Percentiles rank a stretch among this genome's conserved stretches.
Evolutionary conservation across 2,113 vertebrate species (phyloP).

Genomic region (Gobio gobio): DNA sequence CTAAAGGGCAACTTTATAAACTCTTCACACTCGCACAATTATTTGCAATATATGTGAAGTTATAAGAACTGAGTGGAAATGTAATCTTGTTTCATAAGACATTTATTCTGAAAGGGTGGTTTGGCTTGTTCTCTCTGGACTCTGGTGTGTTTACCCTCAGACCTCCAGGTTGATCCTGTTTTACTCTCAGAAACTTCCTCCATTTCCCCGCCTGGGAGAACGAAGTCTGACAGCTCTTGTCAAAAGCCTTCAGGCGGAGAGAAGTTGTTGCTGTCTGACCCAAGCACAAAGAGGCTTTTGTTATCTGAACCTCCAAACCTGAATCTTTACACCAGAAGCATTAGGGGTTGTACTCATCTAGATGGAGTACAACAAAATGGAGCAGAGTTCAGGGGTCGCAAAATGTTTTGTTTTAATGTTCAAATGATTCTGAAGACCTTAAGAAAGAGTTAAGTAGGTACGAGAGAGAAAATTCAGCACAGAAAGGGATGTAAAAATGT

Average conservation of each 20-base stretch:
- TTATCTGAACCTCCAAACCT: neutral
- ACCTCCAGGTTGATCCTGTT: slow-evolving; percentile 41
- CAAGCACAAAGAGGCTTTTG: slow-evolving; percentile 20
- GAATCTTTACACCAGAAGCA: slow-evolving; percentile 1
- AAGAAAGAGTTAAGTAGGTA: neutral
- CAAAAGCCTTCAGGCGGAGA: neutral
- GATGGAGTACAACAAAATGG: neutral
- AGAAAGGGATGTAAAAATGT: neutral
- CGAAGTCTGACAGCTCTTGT: slow-evolving; percentile 33
- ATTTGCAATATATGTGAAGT: neutral
- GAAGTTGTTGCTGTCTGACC: neutral
- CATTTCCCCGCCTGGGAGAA: slow-evolving; percentile 24
- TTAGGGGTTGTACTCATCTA: neutral
- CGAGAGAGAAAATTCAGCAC: neutral
- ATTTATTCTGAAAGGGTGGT: neutral
- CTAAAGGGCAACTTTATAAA: neutral
- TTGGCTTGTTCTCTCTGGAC: neutral
- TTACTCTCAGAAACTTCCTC: slow-evolving; percentile 4
- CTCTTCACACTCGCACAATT: neutral
- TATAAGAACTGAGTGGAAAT: neutral
- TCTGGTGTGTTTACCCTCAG: neutral
- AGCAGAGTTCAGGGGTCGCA: neutral
- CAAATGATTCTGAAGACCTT: neutral
- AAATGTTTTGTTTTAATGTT: neutral
- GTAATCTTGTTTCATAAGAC: neutral